phyloP scores from a whole-genome alignment of 2,113 vertebrate genomes.

The Caranx melampygus region DNA sequence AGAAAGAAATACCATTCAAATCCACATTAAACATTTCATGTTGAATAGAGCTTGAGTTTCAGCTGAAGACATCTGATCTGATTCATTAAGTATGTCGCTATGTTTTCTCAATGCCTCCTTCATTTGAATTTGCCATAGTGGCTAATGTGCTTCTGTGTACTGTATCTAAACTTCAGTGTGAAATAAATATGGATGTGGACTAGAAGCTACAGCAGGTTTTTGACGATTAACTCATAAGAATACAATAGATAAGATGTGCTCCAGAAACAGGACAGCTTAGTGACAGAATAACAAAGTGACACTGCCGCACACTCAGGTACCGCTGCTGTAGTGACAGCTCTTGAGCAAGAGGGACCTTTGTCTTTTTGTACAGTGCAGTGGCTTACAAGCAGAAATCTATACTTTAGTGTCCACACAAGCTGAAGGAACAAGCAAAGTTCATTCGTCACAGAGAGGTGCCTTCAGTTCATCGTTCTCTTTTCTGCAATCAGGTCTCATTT shows the following conservation, averaged over 20 bases:
- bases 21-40: not conserved
- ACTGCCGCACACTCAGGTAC: not conserved
- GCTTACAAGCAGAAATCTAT: slow-evolving; percentile 26
- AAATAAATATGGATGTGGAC: not conserved
- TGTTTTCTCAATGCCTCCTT: not conserved
- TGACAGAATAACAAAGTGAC: slow-evolving; percentile 5
- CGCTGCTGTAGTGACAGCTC: slow-evolving; percentile 18
- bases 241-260: slow-evolving; percentile 6
- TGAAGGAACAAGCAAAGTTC: slow-evolving; percentile 8
- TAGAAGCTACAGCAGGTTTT: not conserved
- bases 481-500: slow-evolving; percentile 53
- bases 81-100: not conserved
- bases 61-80: not conserved
- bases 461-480: slow-evolving; percentile 28
- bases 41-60: not conserved
- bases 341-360: slow-evolving; percentile 31
- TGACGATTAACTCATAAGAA: not conserved
- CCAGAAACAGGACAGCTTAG: not conserved
- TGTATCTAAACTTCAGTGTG: not conserved
- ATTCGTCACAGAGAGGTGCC: not conserved
- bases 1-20: not conserved
- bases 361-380: slow-evolving; percentile 3
- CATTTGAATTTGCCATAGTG: not conserved
- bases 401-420: slow-evolving; percentile 1
- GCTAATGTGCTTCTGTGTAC: not conserved